Base-by-base conservation (phyloP, 2,797 vertebrate genomes). In the Scomberomorus guttatus region DNA sequence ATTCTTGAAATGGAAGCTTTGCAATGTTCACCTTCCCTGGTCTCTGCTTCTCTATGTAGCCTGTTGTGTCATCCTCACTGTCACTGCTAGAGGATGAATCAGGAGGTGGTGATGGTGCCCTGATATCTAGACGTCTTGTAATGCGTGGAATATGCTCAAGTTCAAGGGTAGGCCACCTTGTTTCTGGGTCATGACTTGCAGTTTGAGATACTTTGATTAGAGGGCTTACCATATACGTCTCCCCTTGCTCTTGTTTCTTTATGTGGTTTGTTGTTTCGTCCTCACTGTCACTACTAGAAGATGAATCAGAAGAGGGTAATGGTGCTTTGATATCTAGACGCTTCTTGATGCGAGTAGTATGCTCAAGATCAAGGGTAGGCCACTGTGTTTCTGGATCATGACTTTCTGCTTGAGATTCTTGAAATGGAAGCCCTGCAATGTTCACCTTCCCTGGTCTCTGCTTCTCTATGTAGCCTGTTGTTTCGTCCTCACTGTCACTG, bases 81-180 rank as follows among this genome's bases (percentile, higher is more conserved):
- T 88, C 86, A 78, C 65, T 37, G 57, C 77, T 83, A 44, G 79
- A 89, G 11, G 82, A 79, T 63, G 70, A 76, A 18, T 65, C 32
- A 20, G 50, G 42, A 14, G 13, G 17, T 56, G 42, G 25, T 57
- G 29, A 27, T 4, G 15, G 44, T 1, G 32, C 20, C 2, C 62
- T 86, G 25, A 80, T 55, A 52, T 72, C n/a, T 20, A 78, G 62
- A 66, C 0, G 77, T 50, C 67, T 54, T 20, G 37, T 54, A 20
- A 39, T 56, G 10, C 0, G 25, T 3, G 50, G 24, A 9, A 14
- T 44, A 20, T 66, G n/a, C 22, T 56, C 15, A 42, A 66, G 65
- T 65, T 55, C 62, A 15, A 79, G 6, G 11, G 27, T 18, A 14
- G 64, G 74, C 42, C 67, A 81, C 57, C 15, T 6, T 58, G 15